phyloP scores from a whole-genome alignment of 2,888 invertebrate species.

The Caenorhabditis afra region DNA sequence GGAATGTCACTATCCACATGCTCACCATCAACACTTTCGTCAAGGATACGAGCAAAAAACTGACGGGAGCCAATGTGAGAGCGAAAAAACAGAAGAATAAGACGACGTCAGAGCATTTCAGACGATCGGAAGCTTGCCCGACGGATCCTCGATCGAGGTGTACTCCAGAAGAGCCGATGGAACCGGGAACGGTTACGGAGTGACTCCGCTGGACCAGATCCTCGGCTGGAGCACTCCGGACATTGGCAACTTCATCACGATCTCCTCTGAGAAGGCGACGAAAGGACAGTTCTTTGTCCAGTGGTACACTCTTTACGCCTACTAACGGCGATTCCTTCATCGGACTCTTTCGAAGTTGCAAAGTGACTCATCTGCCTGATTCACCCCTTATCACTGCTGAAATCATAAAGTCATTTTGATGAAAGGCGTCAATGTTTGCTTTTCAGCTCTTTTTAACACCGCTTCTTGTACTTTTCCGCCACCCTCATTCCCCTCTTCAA shows the following conservation, averaged over 20 bases:
- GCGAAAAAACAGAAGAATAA: too few species aligned
- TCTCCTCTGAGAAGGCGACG: neutral
- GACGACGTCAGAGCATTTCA: neutral
- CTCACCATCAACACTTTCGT: neutral
- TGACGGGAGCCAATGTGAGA: slow-evolving; percentile 1
- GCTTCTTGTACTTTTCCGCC: neutral
- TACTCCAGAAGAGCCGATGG: neutral
- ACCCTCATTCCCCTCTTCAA: neutral
- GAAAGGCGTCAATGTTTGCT: neutral
- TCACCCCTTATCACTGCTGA: neutral
- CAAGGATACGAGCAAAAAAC: neutral
- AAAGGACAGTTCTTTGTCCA: slow-evolving; percentile 4
- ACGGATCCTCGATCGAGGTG: neutral
- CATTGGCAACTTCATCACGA: neutral
- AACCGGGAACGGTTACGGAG: neutral
- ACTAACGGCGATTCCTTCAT: too few species aligned
- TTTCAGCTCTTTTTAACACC: neutral
- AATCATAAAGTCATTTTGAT: neutral
- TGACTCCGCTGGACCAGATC: neutral
- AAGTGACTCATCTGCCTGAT: neutral
- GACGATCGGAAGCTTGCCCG: neutral
- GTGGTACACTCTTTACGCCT: neutral
- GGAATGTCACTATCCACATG: neutral
- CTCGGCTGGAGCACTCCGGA: neutral
- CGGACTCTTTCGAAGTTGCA: too few species aligned